Evolutionary conservation across 2,113 vertebrate species (phyloP), one percentile per base, ranked within the genome.

Genomic region (Rhea americana): DNA sequence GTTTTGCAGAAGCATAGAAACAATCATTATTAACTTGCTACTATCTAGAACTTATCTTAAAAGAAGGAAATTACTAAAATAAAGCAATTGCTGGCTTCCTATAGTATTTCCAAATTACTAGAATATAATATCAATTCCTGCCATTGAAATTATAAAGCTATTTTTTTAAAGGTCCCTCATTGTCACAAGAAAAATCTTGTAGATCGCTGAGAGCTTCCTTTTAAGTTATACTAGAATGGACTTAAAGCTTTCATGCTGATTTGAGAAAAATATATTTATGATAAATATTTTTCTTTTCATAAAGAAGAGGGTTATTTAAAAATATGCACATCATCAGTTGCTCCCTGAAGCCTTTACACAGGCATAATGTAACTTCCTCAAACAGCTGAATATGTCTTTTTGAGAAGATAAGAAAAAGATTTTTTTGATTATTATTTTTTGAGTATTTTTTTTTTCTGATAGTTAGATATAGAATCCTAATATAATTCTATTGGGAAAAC

Each of bases 31-130:
- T 75, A 82, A 61, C 28, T 48, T 87, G 22, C 13, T 82, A 61
- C 45, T 70, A 55, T 39, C 59, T 65, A 61, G 30, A 59, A 65
- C 0, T 13, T 25, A 47, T 3, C 7, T 84, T 82, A 62, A 89
- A 87, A 93, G 11, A 76, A 73, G 43, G 2, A 82, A 91, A 62
- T 43, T 56, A 25, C 11, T 85, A 58, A 84, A 93, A 68, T 65
- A 7, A 20, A 78, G 25, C 8, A 43, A 66, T 48, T 82, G 1
- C 4, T 73, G 12, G 0, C 4, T 84, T 92, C 87, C 50, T 67
- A 18, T 45, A 59, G 1, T 25, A 68, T 47, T 82, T 84, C 16
- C 6, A 58, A 75, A 72, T 43, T 72, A 72, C 16, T 14, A 59
- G 9, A 13, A 19, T 45, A 7, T 9, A 61, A 37, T 30, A 67